These are phyloP conservation scores for Dermatemys mawii DNA, from an alignment of 2,113 vertebrate genomes.

Conservation along the genomic window DNA sequence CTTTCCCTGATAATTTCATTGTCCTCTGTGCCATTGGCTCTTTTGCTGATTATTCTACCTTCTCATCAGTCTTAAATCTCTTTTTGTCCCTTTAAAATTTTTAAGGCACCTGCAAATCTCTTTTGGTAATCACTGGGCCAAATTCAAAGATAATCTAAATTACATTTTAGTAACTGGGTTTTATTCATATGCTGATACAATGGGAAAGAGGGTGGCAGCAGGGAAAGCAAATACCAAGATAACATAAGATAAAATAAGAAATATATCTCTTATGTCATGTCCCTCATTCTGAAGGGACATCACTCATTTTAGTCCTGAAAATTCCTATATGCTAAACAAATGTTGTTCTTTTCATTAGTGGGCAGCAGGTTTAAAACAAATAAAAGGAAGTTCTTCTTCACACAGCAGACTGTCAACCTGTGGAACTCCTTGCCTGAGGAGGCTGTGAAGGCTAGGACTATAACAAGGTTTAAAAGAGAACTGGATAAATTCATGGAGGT, in stretches of 20 bases:
- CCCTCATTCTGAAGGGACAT: neutral
- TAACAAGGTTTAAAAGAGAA: too few species aligned
- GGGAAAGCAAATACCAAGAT: neutral
- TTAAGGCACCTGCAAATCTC: neutral
- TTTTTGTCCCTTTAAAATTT: neutral
- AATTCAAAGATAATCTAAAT: neutral
- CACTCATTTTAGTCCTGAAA: neutral
- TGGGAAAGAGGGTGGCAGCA: neutral
- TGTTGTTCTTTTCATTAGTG: neutral
- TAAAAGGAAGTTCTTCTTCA: too few species aligned
- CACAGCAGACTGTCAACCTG: too few species aligned
- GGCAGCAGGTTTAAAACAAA: too few species aligned
- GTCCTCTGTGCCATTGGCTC: neutral
- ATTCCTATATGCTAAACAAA: neutral
- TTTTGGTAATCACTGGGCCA: neutral
- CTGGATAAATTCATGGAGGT: too few species aligned
- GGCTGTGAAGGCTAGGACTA: too few species aligned
- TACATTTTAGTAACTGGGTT: neutral
- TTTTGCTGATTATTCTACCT: fast-evolving
- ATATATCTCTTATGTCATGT: too few species aligned
- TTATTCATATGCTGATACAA: neutral
- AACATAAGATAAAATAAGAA: too few species aligned
- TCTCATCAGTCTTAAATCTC: neutral
- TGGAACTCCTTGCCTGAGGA: too few species aligned
- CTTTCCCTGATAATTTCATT: neutral